Conservation (phyloP, 2,888 invertebrate genomes). For the Heliconius ismenius region DNA sequence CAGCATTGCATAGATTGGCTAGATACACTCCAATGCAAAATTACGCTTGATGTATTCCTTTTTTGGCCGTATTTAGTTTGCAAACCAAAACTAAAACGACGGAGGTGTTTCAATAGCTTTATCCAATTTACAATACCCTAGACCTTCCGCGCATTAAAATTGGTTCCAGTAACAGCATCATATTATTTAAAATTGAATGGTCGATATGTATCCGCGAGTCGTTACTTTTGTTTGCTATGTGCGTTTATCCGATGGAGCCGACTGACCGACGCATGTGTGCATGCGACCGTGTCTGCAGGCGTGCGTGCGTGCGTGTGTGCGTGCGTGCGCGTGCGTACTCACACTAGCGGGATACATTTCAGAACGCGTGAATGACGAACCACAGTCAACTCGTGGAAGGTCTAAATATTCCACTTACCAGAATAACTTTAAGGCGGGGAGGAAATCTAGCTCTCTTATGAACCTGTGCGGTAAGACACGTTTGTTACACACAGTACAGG, state of each 20-base stretch:
- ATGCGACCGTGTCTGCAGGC: conserved; percentile 60
- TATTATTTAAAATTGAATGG: conserved; percentile 29
- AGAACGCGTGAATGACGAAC: conserved; percentile 90
- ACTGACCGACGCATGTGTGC: conserved; percentile 51
- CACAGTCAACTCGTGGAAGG: conserved; percentile 90
- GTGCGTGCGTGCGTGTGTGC: conserved; percentile 46
- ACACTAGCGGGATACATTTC: conserved; percentile 85
- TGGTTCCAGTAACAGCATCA: conserved; percentile 55
- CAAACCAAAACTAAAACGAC: conserved; percentile 54
- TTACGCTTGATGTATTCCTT: conserved; percentile 63
- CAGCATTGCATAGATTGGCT: conserved; percentile 69
- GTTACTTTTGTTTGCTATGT: conserved; percentile 41
- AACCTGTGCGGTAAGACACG: conserved; percentile 95
- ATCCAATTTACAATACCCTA: conserved; percentile 65
- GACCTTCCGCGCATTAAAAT: conserved; percentile 77
- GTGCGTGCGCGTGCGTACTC: conserved; percentile 55
- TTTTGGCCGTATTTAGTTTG: conserved; percentile 69
- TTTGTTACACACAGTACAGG: conserved; percentile 66
- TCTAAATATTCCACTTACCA: conserved; percentile 92
- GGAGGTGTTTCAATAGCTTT: conserved; percentile 61
- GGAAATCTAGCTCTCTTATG: conserved; percentile 97
- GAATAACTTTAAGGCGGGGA: conserved; percentile 91
- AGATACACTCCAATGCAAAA: conserved; percentile 66
- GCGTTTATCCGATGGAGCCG: conserved; percentile 45
- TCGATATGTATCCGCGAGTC: conserved; percentile 44